Base-by-base conservation (phyloP, 2,113 vertebrate species). In the Corynorhinus townsendii region DNA sequence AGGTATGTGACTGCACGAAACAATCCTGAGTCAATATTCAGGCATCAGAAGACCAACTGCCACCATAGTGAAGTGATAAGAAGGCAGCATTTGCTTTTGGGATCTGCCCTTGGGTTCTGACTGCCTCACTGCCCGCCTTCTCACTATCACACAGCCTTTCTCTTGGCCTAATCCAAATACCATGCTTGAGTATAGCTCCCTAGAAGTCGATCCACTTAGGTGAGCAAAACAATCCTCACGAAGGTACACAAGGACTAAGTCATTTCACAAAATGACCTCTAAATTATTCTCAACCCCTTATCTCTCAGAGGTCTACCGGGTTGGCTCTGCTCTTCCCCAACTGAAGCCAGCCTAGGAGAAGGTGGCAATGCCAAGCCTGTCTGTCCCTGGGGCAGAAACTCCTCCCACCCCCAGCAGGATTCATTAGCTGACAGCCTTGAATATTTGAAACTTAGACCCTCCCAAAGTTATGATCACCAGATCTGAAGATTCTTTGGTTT, bases 41-140 rank as follows among this genome's bases (percentile, higher is more conserved):
- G 11, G 45, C 43, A 1, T 38, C 69, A 19, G 72, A 22, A 7
- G 81, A 45, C 28, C 80, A 54, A 84, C 56, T 49, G 72, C 40
- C 7, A 2, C n/a, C 8, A 1, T 10, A 30, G 15, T 24, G 54
- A 56, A 11, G 62, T 1, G 30, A 52, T 3, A 16, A 71, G 90
- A 20, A 79, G 56, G 30, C 52, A 16, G 11, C 4, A 4, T 10
- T n/a, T 15, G 11, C 8, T 30, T n/a, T 35, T 2, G 33, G 0
- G 17, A 11, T 49, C 75, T 0, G 5, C 5, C 10, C 1, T 6
- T 20, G 0, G 3, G 30, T 45, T 73, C 30, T 35, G 40, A 10
- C 11, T 4, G 0, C 2, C 20, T 54, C 7, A 8, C 43, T 12
- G 35, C 30, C 10, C 4, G 22, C 19, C 33, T 26, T 16, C 52